Conservation (phyloP, 2,888 invertebrate genomes). For the Polymixis flavicincta region DNA sequence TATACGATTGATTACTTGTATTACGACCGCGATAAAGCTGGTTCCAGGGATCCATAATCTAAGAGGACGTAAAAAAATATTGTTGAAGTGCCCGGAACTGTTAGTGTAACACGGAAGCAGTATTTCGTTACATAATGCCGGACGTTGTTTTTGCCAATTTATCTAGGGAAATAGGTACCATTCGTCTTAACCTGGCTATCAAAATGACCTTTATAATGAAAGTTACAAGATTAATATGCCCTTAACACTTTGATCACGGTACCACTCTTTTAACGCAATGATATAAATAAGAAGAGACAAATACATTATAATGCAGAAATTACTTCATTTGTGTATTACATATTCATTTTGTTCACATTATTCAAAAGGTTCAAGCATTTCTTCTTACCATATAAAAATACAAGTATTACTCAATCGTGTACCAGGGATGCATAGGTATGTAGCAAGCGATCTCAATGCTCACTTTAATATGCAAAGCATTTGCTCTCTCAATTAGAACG, state of each 20-base stretch:
- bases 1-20: background rate
- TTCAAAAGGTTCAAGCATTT: background rate
- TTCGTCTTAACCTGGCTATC: background rate
- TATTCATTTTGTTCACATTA: background rate
- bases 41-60: background rate
- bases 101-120: conserved; percentile 3
- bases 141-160: conserved; percentile 31
- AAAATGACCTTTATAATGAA: conserved; percentile 12
- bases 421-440: conserved; percentile 29
- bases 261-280: background rate
- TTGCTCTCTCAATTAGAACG: conserved; percentile 46
- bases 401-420: conserved; percentile 4
- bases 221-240: conserved; percentile 24
- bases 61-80: background rate
- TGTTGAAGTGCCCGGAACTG: conserved; percentile 3
- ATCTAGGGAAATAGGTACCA: conserved; percentile 12
- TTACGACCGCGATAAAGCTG: background rate
- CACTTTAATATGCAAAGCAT: conserved; percentile 40
- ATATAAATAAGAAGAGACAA: background rate
- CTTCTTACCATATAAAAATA: background rate
- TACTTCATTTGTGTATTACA: background rate
- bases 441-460: conserved; percentile 22
- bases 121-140: conserved; percentile 10
- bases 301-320: background rate
- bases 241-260: background rate